These are phyloP conservation scores for Dendrophyllia cribrosa DNA, from an alignment of 64 coral and sea anemone genomes.

Conservation along the genomic window DNA sequence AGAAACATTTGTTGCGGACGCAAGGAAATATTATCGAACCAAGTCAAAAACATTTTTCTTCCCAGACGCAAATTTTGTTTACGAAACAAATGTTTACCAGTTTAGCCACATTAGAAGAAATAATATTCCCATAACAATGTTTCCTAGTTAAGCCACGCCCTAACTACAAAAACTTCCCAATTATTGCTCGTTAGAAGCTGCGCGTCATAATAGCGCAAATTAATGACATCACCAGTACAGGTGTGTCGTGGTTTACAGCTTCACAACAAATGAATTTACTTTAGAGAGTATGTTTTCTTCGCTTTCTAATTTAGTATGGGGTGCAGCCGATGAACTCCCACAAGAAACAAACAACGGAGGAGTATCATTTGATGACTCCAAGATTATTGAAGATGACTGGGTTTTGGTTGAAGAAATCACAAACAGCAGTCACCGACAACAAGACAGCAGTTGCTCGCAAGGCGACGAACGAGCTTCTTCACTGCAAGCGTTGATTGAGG, in stretches of 20 bases:
- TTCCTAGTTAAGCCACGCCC: too few relatives aligned
- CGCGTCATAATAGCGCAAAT: background rate
- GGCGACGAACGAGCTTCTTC: slow-evolving; percentile 27
- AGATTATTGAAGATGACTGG: slow-evolving; percentile 73
- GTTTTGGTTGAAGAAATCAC: slow-evolving; percentile 71
- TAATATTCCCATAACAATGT: too few relatives aligned
- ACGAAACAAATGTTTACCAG: too few relatives aligned
- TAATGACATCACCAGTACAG: background rate
- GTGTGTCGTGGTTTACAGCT: background rate
- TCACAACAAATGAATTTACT: background rate
- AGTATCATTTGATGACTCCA: slow-evolving; percentile 49
- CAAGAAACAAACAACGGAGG: background rate
- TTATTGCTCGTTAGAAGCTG: background rate
- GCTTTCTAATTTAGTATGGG: slow-evolving; percentile 66
- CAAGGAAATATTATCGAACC: too few relatives aligned
- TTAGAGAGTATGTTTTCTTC: slow-evolving; percentile 74
- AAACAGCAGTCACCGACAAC: background rate
- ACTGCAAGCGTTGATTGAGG: slow-evolving; percentile 60
- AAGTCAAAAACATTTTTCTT: too few relatives aligned
- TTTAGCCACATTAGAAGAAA: too few relatives aligned
- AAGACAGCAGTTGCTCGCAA: background rate
- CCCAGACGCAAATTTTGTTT: too few relatives aligned
- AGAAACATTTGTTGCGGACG: too few relatives aligned
- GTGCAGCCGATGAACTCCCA: slow-evolving; percentile 19
- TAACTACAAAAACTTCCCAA: too few relatives aligned